These are phyloP conservation scores for Zeuzera pyrina DNA, from an alignment of 2,888 invertebrate genomes.

Conservation along the genomic window DNA sequence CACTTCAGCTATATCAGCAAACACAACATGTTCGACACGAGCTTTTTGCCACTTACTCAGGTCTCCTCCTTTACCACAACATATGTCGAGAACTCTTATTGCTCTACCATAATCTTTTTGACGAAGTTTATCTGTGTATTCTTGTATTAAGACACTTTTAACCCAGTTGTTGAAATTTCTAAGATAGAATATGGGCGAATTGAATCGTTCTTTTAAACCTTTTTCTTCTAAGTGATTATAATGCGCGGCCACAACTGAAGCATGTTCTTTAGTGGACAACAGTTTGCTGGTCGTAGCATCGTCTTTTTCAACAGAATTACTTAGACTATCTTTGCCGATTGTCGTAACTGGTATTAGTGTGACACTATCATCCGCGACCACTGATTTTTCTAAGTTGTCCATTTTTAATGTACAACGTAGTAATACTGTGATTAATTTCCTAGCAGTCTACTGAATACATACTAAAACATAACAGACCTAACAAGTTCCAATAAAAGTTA, in stretches of 20 bases:
- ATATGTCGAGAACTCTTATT: slow-evolving; percentile 89
- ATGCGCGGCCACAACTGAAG: slow-evolving; percentile 87
- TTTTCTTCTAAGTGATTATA: slow-evolving; percentile 93
- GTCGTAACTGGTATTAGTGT: no score
- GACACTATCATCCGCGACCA: no score
- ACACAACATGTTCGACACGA: slow-evolving; percentile 85
- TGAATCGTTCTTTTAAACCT: slow-evolving; percentile 83
- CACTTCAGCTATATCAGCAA: slow-evolving; percentile 94
- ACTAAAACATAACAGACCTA: no score
- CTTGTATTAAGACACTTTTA: slow-evolving; percentile 94
- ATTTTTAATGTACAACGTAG: no score
- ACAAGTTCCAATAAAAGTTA: no score
- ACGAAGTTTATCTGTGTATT: slow-evolving; percentile 79
- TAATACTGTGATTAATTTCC: no score
- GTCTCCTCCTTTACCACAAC: slow-evolving; percentile 99
- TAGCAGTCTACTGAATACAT: no score
- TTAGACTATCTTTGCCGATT: no score
- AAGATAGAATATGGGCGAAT: slow-evolving; percentile 93
- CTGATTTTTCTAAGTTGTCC: no score
- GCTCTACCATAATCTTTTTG: slow-evolving; percentile 78
- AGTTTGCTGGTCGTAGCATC: slow-evolving; percentile 5
- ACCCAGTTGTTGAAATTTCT: slow-evolving; percentile 99
- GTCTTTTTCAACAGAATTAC: no score
- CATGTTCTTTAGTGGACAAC: slow-evolving; percentile 45
- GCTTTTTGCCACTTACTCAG: slow-evolving; percentile 95